Evolutionary conservation across 2,888 invertebrate species (phyloP).

Genomic region (Mamestra brassicae): DNA sequence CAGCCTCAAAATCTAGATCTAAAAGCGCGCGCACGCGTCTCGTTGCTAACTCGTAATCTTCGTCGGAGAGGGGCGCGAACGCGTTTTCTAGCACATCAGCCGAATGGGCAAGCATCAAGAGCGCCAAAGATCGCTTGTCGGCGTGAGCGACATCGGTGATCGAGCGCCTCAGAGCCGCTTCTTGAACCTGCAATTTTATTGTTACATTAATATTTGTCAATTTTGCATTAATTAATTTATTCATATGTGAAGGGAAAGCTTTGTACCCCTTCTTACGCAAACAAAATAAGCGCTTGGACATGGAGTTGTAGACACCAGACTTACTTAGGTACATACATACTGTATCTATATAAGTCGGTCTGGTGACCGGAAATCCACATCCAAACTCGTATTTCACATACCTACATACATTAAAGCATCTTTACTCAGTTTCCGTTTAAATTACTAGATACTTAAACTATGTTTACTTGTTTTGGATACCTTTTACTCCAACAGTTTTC

Average conservation of each 20-base stretch:
- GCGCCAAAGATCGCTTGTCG: constrained; percentile 98
- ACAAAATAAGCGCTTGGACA: too few species aligned
- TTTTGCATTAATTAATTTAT: not conserved
- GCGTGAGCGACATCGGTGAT: constrained; percentile 99
- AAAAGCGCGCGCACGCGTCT: constrained; percentile 98
- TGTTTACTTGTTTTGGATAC: constrained; percentile 47
- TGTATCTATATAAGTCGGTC: too few species aligned
- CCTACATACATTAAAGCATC: too few species aligned
- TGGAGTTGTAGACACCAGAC: too few species aligned
- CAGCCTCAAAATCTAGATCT: constrained; percentile 99
- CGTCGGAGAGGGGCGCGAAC: constrained; percentile 98
- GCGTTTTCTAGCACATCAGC: constrained; percentile 99
- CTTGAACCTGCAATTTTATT: constrained; percentile 94
- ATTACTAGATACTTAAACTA: not conserved
- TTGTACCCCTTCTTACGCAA: not conserved
- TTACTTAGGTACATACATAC: too few species aligned
- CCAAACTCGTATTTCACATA: too few species aligned
- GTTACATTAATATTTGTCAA: not conserved
- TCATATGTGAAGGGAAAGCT: not conserved
- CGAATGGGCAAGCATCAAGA: constrained; percentile 98
- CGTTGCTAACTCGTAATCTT: constrained; percentile 99
- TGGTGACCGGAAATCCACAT: too few species aligned
- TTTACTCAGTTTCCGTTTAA: not conserved
- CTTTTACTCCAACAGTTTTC: constrained; percentile 19
- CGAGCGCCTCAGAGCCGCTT: constrained; percentile 98